Conservation (phyloP, 2,888 invertebrate species). For the Philereme transversata region DNA sequence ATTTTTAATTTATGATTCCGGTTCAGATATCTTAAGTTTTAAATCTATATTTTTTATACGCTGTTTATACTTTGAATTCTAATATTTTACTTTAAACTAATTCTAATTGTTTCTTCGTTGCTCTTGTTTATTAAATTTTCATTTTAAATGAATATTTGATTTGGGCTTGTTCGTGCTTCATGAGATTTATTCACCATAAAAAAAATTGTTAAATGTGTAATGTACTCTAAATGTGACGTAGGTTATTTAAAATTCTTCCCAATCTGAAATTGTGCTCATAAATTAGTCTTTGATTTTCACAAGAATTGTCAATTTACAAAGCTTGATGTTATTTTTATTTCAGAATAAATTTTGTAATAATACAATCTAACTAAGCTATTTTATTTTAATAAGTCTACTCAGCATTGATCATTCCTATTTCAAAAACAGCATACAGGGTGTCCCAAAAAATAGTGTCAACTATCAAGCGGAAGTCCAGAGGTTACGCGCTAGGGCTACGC, state of each 20-base stretch:
- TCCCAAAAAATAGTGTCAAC: too few species aligned
- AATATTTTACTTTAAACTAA: conserved; percentile 24
- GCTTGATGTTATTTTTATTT: conserved; percentile 83
- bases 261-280: conserved; percentile 78
- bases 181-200: conserved; percentile 30
- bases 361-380: conserved; percentile 13
- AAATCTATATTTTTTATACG: conserved; percentile 55
- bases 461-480: too few species aligned
- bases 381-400: conserved; percentile 4
- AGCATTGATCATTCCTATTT: conserved; percentile 33
- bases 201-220: conserved; percentile 28
- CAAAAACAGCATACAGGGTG: too few species aligned
- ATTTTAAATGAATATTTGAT: conserved; percentile 38
- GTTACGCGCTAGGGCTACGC: too few species aligned
- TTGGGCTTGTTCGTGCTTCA: conserved; percentile 34
- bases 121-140: conserved; percentile 31
- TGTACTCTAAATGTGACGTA: conserved; percentile 37
- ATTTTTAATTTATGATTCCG: conserved; percentile 58
- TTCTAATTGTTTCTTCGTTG: conserved; percentile 11
- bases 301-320: conserved; percentile 79
- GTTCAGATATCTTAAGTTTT: conserved; percentile 57
- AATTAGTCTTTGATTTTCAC: conserved; percentile 74
- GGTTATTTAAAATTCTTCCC: conserved; percentile 64
- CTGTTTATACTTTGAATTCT: conserved; percentile 31
- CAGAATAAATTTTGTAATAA: conserved; percentile 77